Evolutionary conservation across 2,797 vertebrate genomes (phyloP), one percentile per base, ranked within the genome.

Genomic region (Echeneis naucrates): DNA sequence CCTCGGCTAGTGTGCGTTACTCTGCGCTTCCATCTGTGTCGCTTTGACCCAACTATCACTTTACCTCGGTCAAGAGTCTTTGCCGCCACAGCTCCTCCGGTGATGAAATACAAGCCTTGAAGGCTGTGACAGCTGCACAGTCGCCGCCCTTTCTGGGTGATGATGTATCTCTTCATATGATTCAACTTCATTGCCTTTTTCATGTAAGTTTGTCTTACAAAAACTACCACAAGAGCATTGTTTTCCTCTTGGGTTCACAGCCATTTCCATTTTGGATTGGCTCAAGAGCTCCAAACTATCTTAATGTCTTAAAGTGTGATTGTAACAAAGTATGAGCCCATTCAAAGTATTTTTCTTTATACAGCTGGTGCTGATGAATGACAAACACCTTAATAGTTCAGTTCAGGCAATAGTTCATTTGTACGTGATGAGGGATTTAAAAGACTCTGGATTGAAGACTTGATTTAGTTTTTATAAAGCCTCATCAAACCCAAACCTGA

Each of bases 71-170:
- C 63, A 70, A 84, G 70, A 81, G 73, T 47, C 64, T 67, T 70
- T 45, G 40, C 52, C 17, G 52, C 74, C 12, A 10, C 8, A 23
- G 37, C 68, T 80, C 79, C 65, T 17, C 55, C 4, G 26, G 70
- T 71, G 81, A 62, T 78, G 85, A 81, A 75, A 80, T 52, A 67
- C 77, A 61, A 69, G 67, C 79, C 56, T 79, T 67, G 58, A 56
- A 68, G 45, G 45, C 61, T 0, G 56, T n/a, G 78, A 88, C 86
- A 90, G 84, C 84, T 88, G 83, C 81, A 61, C 53, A 30, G 58
- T 42, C 23, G 21, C 72, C 75, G 70, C 61, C 62, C 77, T 66
- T 63, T 66, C 73, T 26, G 48, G 17, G 42, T 33, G 67, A 51
- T 54, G 58, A 74, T 24, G 27, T 26, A 12, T 68, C 35, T 66